Percentiles rank a stretch among this genome's conserved stretches.
Conservation (phyloP, 2,797 vertebrate species). For the Microhierax caerulescens region DNA sequence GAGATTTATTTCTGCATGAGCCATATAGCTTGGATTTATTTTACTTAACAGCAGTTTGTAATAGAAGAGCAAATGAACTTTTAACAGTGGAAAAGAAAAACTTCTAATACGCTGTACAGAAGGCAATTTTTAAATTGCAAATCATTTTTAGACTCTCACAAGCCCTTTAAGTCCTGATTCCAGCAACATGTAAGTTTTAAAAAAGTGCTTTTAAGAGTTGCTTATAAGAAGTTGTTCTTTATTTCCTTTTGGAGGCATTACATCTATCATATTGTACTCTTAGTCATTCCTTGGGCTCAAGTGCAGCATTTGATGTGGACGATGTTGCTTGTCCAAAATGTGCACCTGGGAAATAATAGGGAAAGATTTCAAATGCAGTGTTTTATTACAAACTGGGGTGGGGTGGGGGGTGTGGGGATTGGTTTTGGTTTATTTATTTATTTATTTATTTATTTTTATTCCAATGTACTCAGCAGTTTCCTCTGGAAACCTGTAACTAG, state of each 20-base stretch:
- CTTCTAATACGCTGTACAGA: background rate
- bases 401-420: too few relatives aligned
- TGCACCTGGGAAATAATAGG: background rate
- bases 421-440: too few relatives aligned
- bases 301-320: background rate
- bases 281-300: background rate
- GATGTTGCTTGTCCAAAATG: background rate
- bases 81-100: background rate
- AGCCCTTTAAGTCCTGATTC: background rate
- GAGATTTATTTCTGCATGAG: background rate
- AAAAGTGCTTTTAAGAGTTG: background rate
- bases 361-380: background rate
- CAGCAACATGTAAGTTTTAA: background rate
- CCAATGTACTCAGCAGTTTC: background rate
- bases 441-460: background rate
- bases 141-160: background rate
- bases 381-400: background rate
- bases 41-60: background rate
- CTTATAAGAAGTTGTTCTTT: background rate
- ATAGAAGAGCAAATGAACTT: background rate
- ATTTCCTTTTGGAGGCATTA: background rate
- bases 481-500: background rate
- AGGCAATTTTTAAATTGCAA: background rate
- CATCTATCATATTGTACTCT: background rate
- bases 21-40: background rate